Evolutionary conservation across 2,888 invertebrate genomes (phyloP).

Genomic region (Ornithoptera priamus): DNA sequence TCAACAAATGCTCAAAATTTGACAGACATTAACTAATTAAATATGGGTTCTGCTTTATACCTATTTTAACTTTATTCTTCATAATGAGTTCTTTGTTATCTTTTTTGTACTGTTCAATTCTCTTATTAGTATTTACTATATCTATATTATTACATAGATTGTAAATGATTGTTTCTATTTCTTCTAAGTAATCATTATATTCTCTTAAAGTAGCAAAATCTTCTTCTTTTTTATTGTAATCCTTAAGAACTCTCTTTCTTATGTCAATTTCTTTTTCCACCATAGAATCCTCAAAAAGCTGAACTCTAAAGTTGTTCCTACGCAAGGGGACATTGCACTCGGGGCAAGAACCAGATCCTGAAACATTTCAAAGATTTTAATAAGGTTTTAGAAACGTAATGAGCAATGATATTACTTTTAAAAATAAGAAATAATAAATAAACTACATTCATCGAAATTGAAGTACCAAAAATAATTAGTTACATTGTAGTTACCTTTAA

Average conservation of each 20-base stretch:
- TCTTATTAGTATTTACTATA: constrained; percentile 91
- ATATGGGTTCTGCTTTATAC: constrained; percentile 42
- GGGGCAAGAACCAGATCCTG: constrained; percentile 96
- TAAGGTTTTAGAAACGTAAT: background rate
- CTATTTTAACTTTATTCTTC: constrained; percentile 88
- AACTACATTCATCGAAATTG: too few relatives aligned
- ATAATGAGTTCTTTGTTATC: constrained; percentile 92
- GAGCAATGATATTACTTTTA: too few relatives aligned
- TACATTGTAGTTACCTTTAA: constrained; percentile 85
- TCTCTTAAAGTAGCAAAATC: constrained; percentile 92
- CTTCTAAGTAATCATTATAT: constrained; percentile 98
- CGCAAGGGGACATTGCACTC: constrained; percentile 90
- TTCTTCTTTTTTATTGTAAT: constrained; percentile 97
- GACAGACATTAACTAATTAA: background rate
- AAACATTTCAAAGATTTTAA: constrained; percentile 35
- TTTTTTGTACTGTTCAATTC: constrained; percentile 93
- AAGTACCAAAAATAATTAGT: background rate
- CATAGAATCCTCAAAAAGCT: constrained; percentile 96
- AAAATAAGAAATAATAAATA: too few relatives aligned
- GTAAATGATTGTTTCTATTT: constrained; percentile 94
- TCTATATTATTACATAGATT: constrained; percentile 95
- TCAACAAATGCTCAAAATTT: background rate
- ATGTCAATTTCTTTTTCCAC: constrained; percentile 99
- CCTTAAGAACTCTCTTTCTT: constrained; percentile 90
- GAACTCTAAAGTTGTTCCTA: constrained; percentile 94